Conservation (phyloP, 2,113 vertebrate species). For the Tragelaphus buxtoni region DNA sequence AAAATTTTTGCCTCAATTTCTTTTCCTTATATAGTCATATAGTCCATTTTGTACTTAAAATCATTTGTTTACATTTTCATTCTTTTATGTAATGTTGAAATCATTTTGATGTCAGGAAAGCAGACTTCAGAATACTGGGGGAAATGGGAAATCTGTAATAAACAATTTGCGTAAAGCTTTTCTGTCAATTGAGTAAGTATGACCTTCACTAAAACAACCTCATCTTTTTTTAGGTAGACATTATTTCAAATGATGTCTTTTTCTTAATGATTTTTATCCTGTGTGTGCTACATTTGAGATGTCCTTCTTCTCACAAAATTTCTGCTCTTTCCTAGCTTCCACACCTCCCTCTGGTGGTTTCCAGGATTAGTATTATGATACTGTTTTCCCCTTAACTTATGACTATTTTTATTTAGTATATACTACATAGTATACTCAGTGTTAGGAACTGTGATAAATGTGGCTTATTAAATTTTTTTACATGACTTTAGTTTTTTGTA, state of each 20-base stretch:
- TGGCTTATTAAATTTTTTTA: background rate
- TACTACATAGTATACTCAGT: background rate
- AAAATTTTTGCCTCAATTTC: background rate
- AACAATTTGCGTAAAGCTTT: background rate
- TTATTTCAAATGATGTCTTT: background rate
- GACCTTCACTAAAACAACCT: background rate
- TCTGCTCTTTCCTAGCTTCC: background rate
- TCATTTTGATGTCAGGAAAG: slow-evolving; percentile 23
- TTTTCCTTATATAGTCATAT: background rate
- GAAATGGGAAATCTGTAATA: slow-evolving; percentile 21
- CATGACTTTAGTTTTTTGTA: background rate
- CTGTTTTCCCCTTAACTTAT: background rate
- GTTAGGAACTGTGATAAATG: background rate
- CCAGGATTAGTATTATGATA: slow-evolving; percentile 5
- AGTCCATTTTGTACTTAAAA: background rate
- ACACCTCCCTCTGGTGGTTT: background rate
- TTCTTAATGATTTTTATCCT: slow-evolving; percentile 31
- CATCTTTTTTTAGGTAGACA: background rate
- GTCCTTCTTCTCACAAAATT: background rate
- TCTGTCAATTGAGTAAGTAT: background rate
- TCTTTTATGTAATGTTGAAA: slow-evolving; percentile 19
- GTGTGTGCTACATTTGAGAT: background rate
- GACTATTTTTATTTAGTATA: background rate
- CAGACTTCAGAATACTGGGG: background rate
- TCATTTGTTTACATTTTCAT: background rate